Percentiles rank a stretch among this genome's conserved stretches.
These are phyloP conservation scores for Pandion haliaetus DNA, from an alignment of 2,113 vertebrate species.

Conservation along the genomic window DNA sequence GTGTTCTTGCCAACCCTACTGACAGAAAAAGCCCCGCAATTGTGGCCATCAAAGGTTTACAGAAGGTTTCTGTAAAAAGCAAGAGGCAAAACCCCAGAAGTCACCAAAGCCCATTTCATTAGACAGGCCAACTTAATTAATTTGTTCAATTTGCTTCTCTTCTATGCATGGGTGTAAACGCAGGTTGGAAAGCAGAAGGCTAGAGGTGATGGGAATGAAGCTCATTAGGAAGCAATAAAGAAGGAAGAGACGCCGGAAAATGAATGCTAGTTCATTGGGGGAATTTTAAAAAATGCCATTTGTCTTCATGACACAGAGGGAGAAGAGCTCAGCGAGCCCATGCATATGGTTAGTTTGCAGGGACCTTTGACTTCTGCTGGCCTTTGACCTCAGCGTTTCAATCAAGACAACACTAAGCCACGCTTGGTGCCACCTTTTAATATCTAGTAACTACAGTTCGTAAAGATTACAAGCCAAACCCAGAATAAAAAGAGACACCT, in stretches of 20 bases:
- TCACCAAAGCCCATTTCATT: neutral
- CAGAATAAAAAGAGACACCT: neutral
- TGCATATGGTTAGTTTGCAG: constrained; percentile 35
- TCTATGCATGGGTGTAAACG: neutral
- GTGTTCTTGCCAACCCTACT: neutral
- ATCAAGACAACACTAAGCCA: constrained; percentile 22
- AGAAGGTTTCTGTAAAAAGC: neutral
- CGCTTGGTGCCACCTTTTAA: neutral
- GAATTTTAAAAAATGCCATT: constrained; percentile 63
- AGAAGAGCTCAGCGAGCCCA: constrained; percentile 24
- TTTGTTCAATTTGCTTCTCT: neutral
- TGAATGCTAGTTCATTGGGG: constrained; percentile 26
- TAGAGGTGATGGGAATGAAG: constrained; percentile 34
- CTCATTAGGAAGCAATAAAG: constrained; percentile 70
- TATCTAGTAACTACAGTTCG: neutral
- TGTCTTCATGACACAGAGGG: constrained; percentile 72
- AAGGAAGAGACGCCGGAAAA: constrained; percentile 42
- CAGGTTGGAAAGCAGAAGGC: constrained; percentile 1
- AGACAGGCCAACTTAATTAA: constrained; percentile 14
- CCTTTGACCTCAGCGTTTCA: constrained; percentile 65
- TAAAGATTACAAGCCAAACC: neutral
- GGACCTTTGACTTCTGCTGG: constrained; percentile 61
- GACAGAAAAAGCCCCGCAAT: neutral
- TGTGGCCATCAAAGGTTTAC: neutral
- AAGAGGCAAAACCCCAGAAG: neutral